Percentiles rank a stretch among this genome's conserved stretches.
Evolutionary conservation across 1,140 invertebrate genomes (phyloP).

Genomic region (Polypedilum vanderplanki): DNA sequence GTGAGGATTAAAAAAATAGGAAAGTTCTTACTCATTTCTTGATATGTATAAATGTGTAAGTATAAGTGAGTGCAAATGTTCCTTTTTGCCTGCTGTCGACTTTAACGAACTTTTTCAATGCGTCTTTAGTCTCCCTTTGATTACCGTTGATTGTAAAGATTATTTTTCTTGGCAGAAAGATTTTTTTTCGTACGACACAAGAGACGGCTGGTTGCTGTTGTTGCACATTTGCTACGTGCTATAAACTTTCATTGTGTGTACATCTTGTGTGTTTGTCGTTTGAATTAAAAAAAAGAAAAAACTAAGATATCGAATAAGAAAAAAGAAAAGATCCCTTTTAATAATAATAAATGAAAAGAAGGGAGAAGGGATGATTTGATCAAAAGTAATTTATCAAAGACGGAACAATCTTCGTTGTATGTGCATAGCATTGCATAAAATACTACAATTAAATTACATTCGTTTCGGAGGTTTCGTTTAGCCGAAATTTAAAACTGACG

Average conservation of each 20-base stretch:
- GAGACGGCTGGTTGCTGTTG: background rate
- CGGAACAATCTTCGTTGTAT: background rate
- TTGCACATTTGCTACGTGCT: constrained; percentile 22
- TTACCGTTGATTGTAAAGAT: constrained; percentile 23
- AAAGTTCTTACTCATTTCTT: background rate
- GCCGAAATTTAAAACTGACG: background rate
- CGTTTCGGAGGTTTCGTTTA: constrained; percentile 19
- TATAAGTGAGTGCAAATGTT: background rate
- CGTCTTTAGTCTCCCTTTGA: constrained; percentile 9
- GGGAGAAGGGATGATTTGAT: background rate
- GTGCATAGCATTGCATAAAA: background rate
- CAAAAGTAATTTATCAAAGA: constrained; percentile 8
- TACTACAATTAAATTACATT: constrained; percentile 28
- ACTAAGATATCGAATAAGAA: background rate
- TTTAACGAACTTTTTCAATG: constrained; percentile 23
- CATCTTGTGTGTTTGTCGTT: background rate
- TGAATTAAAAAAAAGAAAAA: background rate
- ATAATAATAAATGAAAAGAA: background rate
- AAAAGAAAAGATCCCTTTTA: background rate
- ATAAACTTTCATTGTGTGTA: constrained; percentile 10
- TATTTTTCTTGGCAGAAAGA: constrained; percentile 2
- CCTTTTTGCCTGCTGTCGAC: constrained; percentile 14
- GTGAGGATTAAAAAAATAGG: constrained; percentile 10
- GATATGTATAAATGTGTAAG: background rate
- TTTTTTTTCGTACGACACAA: background rate